Conservation (phyloP, 1,140 invertebrate species). For the Sesamia nonagrioides region DNA sequence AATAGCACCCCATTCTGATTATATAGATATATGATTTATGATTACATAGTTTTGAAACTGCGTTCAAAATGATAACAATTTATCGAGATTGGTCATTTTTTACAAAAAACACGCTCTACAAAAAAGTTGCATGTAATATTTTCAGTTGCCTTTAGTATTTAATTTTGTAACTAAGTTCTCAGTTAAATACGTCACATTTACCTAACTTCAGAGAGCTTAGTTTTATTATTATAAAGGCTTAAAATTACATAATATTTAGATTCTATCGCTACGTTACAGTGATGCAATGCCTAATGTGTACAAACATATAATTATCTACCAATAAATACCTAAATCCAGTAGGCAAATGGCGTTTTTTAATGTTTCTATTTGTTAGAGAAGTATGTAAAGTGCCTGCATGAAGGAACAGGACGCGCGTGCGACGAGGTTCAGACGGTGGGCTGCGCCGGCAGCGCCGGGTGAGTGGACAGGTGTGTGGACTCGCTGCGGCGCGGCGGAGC, state of each 20-base stretch:
- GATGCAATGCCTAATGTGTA: conserved; percentile 9
- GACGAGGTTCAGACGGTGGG: conserved; percentile 55
- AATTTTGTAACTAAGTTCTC: background rate
- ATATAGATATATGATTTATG: too few species aligned
- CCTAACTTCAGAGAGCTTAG: conserved; percentile 43
- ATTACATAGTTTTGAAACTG: conserved; percentile 55
- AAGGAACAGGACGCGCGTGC: background rate
- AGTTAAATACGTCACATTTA: conserved; percentile 24
- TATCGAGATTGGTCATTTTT: conserved; percentile 59
- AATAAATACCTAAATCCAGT: conserved; percentile 27
- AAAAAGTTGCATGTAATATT: conserved; percentile 1
- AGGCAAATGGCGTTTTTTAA: background rate
- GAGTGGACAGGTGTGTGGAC: conserved; percentile 75
- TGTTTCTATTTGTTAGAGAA: background rate
- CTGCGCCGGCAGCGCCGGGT: conserved; percentile 57
- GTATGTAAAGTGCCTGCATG: background rate
- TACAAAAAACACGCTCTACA: conserved; percentile 13
- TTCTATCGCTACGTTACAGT: conserved; percentile 25
- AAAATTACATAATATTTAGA: conserved; percentile 8
- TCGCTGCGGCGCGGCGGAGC: conserved; percentile 81
- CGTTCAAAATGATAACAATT: conserved; percentile 55
- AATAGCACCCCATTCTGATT: conserved; percentile 83
- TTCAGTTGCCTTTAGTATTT: background rate
- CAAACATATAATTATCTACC: background rate
- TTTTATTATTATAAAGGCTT: conserved; percentile 14